These are phyloP conservation scores for Diachasmimorpha longicaudata DNA, from an alignment of 1,140 invertebrate genomes.

Conservation along the genomic window DNA sequence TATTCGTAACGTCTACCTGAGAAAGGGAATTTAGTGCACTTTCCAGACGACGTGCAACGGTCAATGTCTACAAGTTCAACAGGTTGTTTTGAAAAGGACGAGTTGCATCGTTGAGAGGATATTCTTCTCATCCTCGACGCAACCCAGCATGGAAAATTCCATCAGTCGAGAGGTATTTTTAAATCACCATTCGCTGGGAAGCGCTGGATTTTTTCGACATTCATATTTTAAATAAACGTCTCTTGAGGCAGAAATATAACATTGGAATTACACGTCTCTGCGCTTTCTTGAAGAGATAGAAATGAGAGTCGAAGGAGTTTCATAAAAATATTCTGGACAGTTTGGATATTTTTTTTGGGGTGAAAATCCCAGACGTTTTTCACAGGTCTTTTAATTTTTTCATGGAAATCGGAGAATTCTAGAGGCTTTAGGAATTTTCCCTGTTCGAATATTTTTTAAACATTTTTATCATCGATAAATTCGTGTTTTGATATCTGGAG, in stretches of 20 bases:
- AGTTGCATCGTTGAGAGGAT: constrained; percentile 7
- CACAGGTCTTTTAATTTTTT: too few species aligned
- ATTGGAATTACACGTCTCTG: not conserved
- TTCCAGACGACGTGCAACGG: not conserved
- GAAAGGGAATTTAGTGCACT: not conserved
- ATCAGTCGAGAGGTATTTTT: too few species aligned
- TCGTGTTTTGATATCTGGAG: too few species aligned
- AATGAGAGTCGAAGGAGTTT: too few species aligned
- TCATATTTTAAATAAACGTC: not conserved
- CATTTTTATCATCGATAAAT: too few species aligned
- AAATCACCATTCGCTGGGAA: too few species aligned
- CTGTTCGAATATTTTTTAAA: too few species aligned
- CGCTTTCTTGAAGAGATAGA: not conserved
- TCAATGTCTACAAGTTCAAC: constrained; percentile 10
- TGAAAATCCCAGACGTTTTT: too few species aligned
- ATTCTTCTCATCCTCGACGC: not conserved
- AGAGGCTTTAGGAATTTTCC: too few species aligned
- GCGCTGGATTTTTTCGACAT: not conserved
- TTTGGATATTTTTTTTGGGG: too few species aligned
- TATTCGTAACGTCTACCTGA: constrained; percentile 1
- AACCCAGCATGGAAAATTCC: not conserved
- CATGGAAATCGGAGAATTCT: too few species aligned
- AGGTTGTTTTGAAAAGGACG: constrained; percentile 19
- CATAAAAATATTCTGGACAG: too few species aligned
- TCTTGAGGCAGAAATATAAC: not conserved